A percentile compares a stretch with the other conserved stretches of the same genome.
Evolutionary conservation across 2,797 vertebrate species (phyloP).

Genomic region (Aplochiton taeniatus): DNA sequence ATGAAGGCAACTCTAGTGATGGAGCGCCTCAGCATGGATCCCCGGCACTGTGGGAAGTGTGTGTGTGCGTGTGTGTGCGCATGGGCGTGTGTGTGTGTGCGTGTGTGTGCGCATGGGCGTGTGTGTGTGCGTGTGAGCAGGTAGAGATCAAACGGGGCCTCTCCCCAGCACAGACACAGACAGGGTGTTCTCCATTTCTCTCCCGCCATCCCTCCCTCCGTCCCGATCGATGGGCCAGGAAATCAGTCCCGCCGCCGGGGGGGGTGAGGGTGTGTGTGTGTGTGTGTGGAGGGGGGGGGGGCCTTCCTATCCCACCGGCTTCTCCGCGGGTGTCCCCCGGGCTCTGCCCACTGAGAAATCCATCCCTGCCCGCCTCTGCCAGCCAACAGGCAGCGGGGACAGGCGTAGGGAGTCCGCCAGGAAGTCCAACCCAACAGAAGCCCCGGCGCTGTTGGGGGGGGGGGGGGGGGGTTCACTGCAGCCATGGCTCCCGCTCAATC

Average conservation of each 20-base stretch:
- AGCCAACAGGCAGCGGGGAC: conserved; percentile 11
- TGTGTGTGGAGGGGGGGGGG: too few species aligned
- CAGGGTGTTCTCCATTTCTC: conserved; percentile 23
- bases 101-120: neutral
- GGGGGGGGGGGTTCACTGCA: too few species aligned
- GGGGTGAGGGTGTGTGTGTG: too few species aligned
- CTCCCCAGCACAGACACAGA: neutral
- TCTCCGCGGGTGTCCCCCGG: neutral
- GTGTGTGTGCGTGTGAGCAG: neutral
- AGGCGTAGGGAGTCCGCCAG: conserved; percentile 6
- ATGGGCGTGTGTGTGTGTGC: neutral
- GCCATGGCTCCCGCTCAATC: too few species aligned
- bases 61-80: too few species aligned
- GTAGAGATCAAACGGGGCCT: neutral
- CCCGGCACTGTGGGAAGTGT: neutral
- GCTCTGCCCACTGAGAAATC: conserved; percentile 36
- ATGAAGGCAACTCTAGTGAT: too few species aligned
- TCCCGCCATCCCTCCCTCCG: conserved; percentile 2
- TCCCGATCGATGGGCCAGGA: conserved; percentile 36
- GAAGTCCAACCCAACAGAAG: neutral
- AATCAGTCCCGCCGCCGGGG: conserved; percentile 35
- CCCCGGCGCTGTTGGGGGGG: too few species aligned
- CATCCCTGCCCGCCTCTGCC: conserved; percentile 11
- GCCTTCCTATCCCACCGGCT: neutral
- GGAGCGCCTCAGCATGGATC: too few species aligned